Conservation (phyloP, 2,113 vertebrate species). For the Bothrops jararaca region DNA sequence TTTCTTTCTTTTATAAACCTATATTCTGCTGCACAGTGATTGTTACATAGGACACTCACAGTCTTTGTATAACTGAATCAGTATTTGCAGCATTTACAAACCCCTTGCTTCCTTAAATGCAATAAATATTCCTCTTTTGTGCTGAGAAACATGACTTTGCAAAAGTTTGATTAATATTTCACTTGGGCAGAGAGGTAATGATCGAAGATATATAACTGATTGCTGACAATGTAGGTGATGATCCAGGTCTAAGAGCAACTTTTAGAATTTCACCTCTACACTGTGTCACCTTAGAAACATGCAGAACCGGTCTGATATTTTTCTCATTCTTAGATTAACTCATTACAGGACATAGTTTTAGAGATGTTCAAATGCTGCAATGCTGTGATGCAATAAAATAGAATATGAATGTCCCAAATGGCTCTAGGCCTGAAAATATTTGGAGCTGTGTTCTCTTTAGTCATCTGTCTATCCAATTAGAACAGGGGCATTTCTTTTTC, state of each 20-base stretch:
- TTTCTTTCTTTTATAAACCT: constrained; percentile 1
- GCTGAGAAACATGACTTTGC: constrained; percentile 39
- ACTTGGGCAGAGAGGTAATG: no score
- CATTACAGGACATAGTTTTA: not conserved
- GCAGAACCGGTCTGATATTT: not conserved
- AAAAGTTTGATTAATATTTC: constrained; percentile 37
- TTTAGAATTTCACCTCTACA: not conserved
- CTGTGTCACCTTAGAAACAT: no score
- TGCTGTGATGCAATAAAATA: not conserved
- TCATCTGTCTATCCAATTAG: not conserved
- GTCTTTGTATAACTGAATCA: not conserved
- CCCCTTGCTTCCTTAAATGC: constrained; percentile 26
- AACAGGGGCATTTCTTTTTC: not conserved
- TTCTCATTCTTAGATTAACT: not conserved
- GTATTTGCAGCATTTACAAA: constrained; percentile 44
- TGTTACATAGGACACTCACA: not conserved
- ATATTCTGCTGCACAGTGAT: not conserved
- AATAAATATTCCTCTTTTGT: constrained; percentile 34
- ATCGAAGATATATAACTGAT: not conserved
- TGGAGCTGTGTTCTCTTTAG: not conserved
- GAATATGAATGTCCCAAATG: not conserved
- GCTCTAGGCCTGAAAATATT: not conserved
- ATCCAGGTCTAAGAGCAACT: not conserved
- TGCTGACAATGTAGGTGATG: not conserved
- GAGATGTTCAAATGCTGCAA: not conserved